Percentiles rank a stretch among this genome's conserved stretches.
Conservation (phyloP, 2,888 invertebrate genomes). For the Acronicta alni region DNA sequence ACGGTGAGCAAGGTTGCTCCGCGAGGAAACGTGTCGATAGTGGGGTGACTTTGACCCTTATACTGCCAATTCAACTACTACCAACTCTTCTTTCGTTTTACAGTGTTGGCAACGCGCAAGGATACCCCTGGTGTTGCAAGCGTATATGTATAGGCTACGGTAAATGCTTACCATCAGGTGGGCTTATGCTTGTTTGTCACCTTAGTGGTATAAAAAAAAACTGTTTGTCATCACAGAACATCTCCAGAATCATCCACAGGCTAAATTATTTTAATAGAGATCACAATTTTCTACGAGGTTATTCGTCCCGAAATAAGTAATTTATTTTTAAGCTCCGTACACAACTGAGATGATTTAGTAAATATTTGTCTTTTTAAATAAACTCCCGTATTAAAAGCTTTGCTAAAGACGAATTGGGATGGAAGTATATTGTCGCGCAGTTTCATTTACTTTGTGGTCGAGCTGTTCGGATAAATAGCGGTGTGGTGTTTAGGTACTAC, state of each 20-base stretch:
- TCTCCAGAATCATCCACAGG: slow-evolving; percentile 12
- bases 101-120: too few species aligned
- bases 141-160: too few species aligned
- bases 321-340: slow-evolving; percentile 54
- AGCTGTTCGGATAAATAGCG: slow-evolving; percentile 1
- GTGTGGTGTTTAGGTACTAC: neutral
- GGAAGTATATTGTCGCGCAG: slow-evolving; percentile 12
- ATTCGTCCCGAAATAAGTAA: slow-evolving; percentile 54
- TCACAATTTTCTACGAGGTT: slow-evolving; percentile 43
- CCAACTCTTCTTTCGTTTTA: too few species aligned
- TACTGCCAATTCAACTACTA: too few species aligned
- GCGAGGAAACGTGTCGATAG: too few species aligned
- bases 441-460: slow-evolving; percentile 20
- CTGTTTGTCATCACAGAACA: slow-evolving; percentile 12
- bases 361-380: slow-evolving; percentile 57
- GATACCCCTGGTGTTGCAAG: too few species aligned
- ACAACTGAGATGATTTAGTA: slow-evolving; percentile 48
- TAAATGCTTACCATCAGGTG: too few species aligned
- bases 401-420: slow-evolving; percentile 29
- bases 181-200: too few species aligned
- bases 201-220: too few species aligned
- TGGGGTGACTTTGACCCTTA: too few species aligned
- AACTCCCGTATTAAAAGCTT: slow-evolving; percentile 40
- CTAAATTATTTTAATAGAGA: slow-evolving; percentile 38
- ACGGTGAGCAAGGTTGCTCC: too few species aligned